These are phyloP conservation scores for Acanthisitta chloris DNA, from an alignment of 2,113 vertebrate genomes.

Conservation along the genomic window DNA sequence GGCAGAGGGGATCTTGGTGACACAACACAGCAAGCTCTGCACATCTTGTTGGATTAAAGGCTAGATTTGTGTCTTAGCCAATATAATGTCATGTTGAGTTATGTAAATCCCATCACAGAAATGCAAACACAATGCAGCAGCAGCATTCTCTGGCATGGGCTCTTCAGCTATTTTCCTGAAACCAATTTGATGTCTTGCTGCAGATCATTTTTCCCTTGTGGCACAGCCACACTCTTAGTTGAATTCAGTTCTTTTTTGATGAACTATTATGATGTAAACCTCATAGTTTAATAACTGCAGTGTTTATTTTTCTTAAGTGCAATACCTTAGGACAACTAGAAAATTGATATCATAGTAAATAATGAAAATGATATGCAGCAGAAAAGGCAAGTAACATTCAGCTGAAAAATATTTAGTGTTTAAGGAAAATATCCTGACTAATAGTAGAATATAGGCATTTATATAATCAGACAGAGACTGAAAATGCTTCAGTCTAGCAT, in stretches of 20 bases:
- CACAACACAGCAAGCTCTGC: constrained; percentile 57
- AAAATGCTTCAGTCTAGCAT: background rate
- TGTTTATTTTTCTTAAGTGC: background rate
- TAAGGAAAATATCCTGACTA: background rate
- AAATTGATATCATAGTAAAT: background rate
- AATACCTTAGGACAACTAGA: background rate
- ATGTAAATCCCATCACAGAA: constrained; percentile 78
- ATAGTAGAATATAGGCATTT: background rate
- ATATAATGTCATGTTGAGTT: constrained; percentile 80
- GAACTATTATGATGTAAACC: background rate
- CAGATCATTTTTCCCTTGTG: constrained; percentile 37
- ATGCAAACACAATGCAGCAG: constrained; percentile 74
- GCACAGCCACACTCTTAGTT: background rate
- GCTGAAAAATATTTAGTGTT: background rate
- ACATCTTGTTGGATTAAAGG: constrained; percentile 74
- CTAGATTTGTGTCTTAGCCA: constrained; percentile 74
- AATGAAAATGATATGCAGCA: background rate
- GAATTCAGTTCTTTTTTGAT: background rate
- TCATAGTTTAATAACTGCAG: background rate
- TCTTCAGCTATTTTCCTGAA: constrained; percentile 60
- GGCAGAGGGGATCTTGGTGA: constrained; percentile 65
- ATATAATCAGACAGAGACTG: background rate
- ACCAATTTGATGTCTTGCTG: constrained; percentile 63
- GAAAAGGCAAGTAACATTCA: background rate
- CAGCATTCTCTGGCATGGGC: constrained; percentile 44